Base-by-base conservation (phyloP, 2,113 vertebrate genomes). In the Trochalopteron elliotii region DNA sequence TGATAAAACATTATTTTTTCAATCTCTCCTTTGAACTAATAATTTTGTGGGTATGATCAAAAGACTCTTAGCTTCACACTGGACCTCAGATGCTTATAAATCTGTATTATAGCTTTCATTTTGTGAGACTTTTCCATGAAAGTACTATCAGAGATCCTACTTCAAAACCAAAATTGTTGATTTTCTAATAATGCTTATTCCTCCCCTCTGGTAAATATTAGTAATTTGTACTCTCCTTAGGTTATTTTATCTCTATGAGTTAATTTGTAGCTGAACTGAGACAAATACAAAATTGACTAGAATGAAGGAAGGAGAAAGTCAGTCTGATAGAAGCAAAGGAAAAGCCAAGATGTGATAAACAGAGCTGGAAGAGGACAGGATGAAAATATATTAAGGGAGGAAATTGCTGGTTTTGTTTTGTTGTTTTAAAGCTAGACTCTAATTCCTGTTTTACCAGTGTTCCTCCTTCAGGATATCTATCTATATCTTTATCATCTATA, bases 171-270 rank as follows among this genome's bases (percentile, higher is more conserved):
- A 53, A 92, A 35, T 13, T 13, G 5, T n/a, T 72, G 65, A 6
- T 93, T 81, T 94, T 74, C 50, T 53, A 61, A 33, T 70, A 57
- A 45, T 70, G 65, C 7, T 81, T 81, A n/a, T 49, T 69, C 8
- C 2, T 6, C 2, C 3, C 4, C 9, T 0, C 4, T n/a, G 76
- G 40, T n/a, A 76, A 85, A 60, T 47, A 18, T 3, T 47, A 35
- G 12, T 80, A 65, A 52, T 35, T 74, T 93, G 14, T 77, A 7
- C 15, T 74, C 7, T 15, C 8, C 9, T 57, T 78, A 65, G 18
- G 15, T 74, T 87, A 33, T 83, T 91, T 81, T 60, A 10, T 78
- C 19, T 69, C 37, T 84, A 33, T 69, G 37, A 64, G 49, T 44
- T 89, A 52, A 69, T 40, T 72, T 81, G 13, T 87, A 84, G 17